phyloP scores from a whole-genome alignment of 2,113 vertebrate genomes.

The Capricornis sumatraensis region DNA sequence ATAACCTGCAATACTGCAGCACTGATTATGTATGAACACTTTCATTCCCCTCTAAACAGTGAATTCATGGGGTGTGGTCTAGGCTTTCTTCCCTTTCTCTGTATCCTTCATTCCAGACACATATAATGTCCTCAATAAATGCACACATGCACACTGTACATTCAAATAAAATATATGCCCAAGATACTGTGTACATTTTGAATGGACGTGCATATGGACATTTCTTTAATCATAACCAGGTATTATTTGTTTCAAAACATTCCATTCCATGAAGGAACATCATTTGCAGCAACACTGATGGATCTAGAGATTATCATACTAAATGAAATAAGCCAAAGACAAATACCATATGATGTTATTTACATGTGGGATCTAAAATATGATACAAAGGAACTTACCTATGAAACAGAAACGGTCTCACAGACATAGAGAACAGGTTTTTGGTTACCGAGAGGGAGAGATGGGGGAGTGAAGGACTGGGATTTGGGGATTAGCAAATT shows the following conservation, averaged over 20 bases:
- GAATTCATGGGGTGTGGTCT: background rate
- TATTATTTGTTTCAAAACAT: background rate
- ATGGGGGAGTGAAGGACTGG: background rate
- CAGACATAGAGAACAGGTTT: background rate
- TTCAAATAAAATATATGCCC: background rate
- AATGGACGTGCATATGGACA: background rate
- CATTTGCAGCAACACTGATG: background rate
- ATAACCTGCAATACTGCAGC: background rate
- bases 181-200: background rate
- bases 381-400: background rate
- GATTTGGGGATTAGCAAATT: background rate
- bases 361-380: background rate
- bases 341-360: background rate
- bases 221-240: background rate
- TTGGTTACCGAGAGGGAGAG: background rate
- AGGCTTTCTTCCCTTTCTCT: background rate
- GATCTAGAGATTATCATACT: background rate
- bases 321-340: background rate
- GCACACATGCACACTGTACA: background rate
- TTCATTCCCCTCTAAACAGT: background rate
- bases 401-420: background rate
- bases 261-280: background rate
- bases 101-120: background rate
- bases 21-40: background rate
- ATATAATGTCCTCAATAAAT: background rate